phyloP scores from a whole-genome alignment of 2,113 vertebrate genomes.

The Larimichthys polyactis region DNA sequence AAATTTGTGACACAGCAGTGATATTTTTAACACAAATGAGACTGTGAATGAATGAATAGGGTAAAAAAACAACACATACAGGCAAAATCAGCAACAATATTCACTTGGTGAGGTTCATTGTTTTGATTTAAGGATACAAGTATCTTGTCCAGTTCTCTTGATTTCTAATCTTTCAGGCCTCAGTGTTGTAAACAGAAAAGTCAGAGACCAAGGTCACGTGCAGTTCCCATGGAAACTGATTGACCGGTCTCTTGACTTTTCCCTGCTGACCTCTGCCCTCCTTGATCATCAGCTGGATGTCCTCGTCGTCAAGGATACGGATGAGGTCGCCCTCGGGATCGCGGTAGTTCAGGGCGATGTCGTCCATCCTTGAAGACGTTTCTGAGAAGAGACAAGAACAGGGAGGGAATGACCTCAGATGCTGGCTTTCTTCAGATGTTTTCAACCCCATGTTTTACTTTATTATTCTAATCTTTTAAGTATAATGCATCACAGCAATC shows the following conservation, averaged over 20 bases:
- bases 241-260: constrained; percentile 80
- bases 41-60: background rate
- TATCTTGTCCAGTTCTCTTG: background rate
- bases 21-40: background rate
- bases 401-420: background rate
- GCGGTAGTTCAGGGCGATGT: constrained; percentile 91
- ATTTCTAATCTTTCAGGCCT: constrained; percentile 60
- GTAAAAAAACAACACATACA: background rate
- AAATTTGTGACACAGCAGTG: constrained; percentile 27
- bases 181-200: constrained; percentile 86
- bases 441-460: background rate
- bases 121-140: background rate
- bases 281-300: constrained; percentile 90
- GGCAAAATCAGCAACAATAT: background rate
- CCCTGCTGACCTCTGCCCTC: constrained; percentile 75
- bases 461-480: background rate
- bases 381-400: constrained; percentile 71
- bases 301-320: constrained; percentile 89
- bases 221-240: constrained; percentile 92
- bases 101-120: background rate
- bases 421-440: background rate
- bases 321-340: constrained; percentile 91
- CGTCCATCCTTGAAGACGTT: constrained; percentile 85
- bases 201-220: constrained; percentile 87
- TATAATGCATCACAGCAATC: background rate